A percentile compares a stretch with the other conserved stretches of the same genome.
These are phyloP conservation scores for Eutrigla gurnardus DNA, from an alignment of 2,797 vertebrate genomes.

Conservation along the genomic window DNA sequence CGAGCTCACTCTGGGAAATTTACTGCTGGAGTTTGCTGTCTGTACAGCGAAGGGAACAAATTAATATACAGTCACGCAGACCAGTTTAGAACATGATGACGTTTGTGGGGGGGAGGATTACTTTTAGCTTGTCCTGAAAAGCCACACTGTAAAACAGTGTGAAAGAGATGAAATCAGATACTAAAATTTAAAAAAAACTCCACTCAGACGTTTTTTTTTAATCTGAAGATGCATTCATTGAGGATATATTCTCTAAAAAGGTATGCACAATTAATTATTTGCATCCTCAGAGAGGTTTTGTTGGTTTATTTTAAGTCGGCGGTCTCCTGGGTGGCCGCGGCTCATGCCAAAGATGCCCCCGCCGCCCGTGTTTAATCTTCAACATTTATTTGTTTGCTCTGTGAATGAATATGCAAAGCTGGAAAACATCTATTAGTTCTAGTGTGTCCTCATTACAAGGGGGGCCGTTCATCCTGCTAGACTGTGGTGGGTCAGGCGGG, in stretches of 20 bases:
- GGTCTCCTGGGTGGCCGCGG: slow-evolving; percentile 79
- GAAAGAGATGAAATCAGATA: slow-evolving; percentile 71
- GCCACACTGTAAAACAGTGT: slow-evolving; percentile 70
- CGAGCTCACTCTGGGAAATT: slow-evolving; percentile 69
- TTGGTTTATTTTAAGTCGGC: slow-evolving; percentile 73
- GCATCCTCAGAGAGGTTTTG: slow-evolving; percentile 48
- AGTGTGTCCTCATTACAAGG: slow-evolving; percentile 77
- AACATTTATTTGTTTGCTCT: slow-evolving; percentile 85
- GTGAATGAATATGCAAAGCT: slow-evolving; percentile 81
- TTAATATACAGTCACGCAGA: slow-evolving; percentile 76
- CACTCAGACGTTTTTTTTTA: not conserved
- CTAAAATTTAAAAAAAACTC: slow-evolving; percentile 61
- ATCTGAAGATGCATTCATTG: slow-evolving; percentile 36
- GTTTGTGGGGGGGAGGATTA: slow-evolving; percentile 70
- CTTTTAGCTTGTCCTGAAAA: slow-evolving; percentile 65
- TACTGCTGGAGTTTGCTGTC: slow-evolving; percentile 68
- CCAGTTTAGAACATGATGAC: slow-evolving; percentile 75
- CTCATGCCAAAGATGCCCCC: slow-evolving; percentile 77
- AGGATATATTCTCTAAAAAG: slow-evolving; percentile 29
- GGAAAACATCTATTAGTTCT: slow-evolving; percentile 79
- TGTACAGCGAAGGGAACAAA: slow-evolving; percentile 74
- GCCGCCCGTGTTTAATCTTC: slow-evolving; percentile 78
- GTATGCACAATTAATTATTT: slow-evolving; percentile 62
- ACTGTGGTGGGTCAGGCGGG: slow-evolving; percentile 78
- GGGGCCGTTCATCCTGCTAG: slow-evolving; percentile 80